Conservation (phyloP, 2,888 invertebrate genomes). For the Leptopilina syphax region DNA sequence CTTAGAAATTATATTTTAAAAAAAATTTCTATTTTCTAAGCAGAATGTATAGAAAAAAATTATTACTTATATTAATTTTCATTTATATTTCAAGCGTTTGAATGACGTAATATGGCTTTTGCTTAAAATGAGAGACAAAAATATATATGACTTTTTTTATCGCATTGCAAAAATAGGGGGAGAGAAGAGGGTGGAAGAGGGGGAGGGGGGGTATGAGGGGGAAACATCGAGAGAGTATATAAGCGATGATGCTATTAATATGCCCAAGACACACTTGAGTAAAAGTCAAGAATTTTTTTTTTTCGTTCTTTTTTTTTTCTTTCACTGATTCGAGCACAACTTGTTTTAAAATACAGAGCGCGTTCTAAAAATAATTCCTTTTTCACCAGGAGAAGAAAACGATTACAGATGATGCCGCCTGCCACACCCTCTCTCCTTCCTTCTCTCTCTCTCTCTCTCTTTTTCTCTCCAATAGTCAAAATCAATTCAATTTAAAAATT, state of each 20-base stretch:
- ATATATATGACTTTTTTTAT: conserved; percentile 35
- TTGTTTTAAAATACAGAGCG: conserved; percentile 30
- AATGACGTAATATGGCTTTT: conserved; percentile 25
- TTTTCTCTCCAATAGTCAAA: background rate
- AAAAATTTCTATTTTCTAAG: too few species aligned
- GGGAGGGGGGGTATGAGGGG: background rate
- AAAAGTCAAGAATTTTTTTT: conserved; percentile 11
- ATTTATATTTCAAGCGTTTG: background rate
- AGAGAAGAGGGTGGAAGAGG: too few species aligned
- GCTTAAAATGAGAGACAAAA: conserved; percentile 1
- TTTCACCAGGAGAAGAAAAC: background rate
- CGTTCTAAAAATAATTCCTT: conserved; percentile 22
- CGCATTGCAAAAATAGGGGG: background rate
- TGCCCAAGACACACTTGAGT: conserved; percentile 16
- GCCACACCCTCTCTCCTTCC: background rate
- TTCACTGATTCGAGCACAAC: conserved; percentile 4
- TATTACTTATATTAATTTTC: background rate
- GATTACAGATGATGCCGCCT: conserved; percentile 26
- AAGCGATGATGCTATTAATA: conserved; percentile 41
- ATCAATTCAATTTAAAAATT: background rate
- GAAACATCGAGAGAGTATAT: conserved; percentile 13
- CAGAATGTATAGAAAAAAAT: background rate
- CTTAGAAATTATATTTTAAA: too few species aligned
- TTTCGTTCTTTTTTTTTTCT: too few species aligned
- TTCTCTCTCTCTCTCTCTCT: too few species aligned